Conservation (phyloP, 2,888 invertebrate species). For the Thera obeliscata region DNA sequence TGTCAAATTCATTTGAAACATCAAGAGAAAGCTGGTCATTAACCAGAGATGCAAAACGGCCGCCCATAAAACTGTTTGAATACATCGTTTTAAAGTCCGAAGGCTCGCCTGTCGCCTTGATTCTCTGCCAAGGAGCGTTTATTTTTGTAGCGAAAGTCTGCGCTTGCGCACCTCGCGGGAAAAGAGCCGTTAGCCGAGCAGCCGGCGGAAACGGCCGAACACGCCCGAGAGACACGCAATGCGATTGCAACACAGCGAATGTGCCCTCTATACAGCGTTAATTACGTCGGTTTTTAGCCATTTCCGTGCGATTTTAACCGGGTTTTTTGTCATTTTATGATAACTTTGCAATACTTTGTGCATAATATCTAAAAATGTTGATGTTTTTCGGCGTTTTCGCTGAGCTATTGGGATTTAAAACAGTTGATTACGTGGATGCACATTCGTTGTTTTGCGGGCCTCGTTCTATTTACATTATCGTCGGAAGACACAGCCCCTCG, state of each 20-base stretch:
- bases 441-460: slow-evolving; percentile 58
- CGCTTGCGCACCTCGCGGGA: slow-evolving; percentile 58
- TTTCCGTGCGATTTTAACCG: slow-evolving; percentile 29
- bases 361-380: slow-evolving; percentile 30
- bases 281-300: slow-evolving; percentile 35
- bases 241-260: slow-evolving; percentile 62
- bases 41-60: slow-evolving; percentile 43
- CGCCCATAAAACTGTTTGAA: slow-evolving; percentile 73
- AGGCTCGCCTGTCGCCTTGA: slow-evolving; percentile 82
- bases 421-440: slow-evolving; percentile 41
- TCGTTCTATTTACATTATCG: slow-evolving; percentile 69
- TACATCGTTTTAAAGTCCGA: slow-evolving; percentile 68
- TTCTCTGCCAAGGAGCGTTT: slow-evolving; percentile 82
- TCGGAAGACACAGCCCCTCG: slow-evolving; percentile 78
- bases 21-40: slow-evolving; percentile 31
- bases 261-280: slow-evolving; percentile 43
- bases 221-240: slow-evolving; percentile 57
- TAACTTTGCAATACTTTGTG: slow-evolving; percentile 26
- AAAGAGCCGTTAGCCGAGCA: slow-evolving; percentile 79
- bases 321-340: slow-evolving; percentile 45
- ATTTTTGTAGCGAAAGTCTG: slow-evolving; percentile 82
- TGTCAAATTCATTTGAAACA: slow-evolving; percentile 23
- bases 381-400: slow-evolving; percentile 18
- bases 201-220: slow-evolving; percentile 67
- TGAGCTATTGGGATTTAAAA: slow-evolving; percentile 45